Evolutionary conservation across 2,888 invertebrate species (phyloP).

Genomic region (Oligia strigilis): DNA sequence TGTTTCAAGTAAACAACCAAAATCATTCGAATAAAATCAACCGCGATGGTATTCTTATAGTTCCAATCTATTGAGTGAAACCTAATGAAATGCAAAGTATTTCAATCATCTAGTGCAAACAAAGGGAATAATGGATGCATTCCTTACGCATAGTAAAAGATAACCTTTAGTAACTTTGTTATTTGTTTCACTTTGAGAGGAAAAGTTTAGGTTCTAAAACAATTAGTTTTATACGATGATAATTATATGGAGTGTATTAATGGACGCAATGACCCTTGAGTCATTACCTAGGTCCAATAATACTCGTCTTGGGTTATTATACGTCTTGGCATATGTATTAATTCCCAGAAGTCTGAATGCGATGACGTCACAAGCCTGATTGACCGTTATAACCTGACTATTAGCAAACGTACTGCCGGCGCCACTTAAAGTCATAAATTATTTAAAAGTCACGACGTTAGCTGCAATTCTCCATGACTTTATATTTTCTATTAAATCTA

Average conservation of each 20-base stretch:
- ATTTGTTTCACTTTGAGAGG: constrained; percentile 3
- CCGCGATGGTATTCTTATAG: constrained; percentile 1
- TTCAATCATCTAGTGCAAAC: background rate
- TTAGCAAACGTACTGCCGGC: background rate
- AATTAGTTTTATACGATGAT: background rate
- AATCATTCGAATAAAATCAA: background rate
- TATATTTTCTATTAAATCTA: background rate
- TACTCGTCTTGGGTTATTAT: background rate
- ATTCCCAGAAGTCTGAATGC: constrained; percentile 8
- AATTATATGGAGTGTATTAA: background rate
- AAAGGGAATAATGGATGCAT: constrained; percentile 11
- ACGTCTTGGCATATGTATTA: background rate
- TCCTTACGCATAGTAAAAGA: background rate
- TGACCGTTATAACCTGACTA: too few species aligned
- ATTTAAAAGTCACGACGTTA: background rate
- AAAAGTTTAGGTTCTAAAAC: background rate
- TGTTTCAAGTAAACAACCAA: background rate
- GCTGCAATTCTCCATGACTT: background rate
- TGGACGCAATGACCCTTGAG: background rate
- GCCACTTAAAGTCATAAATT: constrained; percentile 7
- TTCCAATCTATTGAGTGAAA: constrained; percentile 2
- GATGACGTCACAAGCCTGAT: background rate
- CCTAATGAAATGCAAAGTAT: constrained; percentile 7
- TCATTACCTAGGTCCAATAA: background rate
- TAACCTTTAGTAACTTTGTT: background rate